Evolutionary conservation across 2,113 vertebrate genomes (phyloP).

Genomic region (Tetrao urogallus): DNA sequence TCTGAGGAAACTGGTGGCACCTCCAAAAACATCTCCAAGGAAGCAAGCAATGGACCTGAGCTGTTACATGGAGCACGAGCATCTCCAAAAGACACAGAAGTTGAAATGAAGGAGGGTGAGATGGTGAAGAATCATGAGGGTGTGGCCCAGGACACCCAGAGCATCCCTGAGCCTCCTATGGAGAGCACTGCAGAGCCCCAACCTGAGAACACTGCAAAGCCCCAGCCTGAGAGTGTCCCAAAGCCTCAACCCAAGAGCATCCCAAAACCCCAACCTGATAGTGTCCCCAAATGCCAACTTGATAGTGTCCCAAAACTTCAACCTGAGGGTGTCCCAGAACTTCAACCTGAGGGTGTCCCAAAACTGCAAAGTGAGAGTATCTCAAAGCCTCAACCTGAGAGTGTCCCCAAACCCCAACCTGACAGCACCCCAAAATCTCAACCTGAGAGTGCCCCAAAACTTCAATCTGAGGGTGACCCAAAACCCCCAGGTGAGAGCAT

Average conservation of each 20-base stretch:
- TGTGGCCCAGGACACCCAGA: background rate
- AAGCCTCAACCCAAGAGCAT: background rate
- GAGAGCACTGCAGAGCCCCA: background rate
- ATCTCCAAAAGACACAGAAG: background rate
- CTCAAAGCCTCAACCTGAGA: too few relatives aligned
- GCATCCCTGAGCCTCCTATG: background rate
- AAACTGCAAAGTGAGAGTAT: too few relatives aligned
- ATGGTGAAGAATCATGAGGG: accelerated
- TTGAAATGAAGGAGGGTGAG: background rate
- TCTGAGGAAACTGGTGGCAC: accelerated
- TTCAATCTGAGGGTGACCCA: background rate
- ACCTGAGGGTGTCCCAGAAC: too few relatives aligned
- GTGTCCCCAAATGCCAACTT: too few relatives aligned
- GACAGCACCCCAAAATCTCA: background rate
- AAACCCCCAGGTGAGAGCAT: too few relatives aligned
- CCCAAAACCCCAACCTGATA: too few relatives aligned
- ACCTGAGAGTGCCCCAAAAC: too few relatives aligned
- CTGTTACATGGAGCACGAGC: background rate
- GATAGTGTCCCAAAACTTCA: too few relatives aligned
- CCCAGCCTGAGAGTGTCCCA: too few relatives aligned
- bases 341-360: background rate
- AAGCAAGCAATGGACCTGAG: background rate
- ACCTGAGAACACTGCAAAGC: too few relatives aligned
- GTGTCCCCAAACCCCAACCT: background rate
- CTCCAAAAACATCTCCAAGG: accelerated